A percentile compares a stretch with the other conserved stretches of the same genome.
Conservation (phyloP, 1,140 invertebrate genomes). For the Drosophila arizonae region DNA sequence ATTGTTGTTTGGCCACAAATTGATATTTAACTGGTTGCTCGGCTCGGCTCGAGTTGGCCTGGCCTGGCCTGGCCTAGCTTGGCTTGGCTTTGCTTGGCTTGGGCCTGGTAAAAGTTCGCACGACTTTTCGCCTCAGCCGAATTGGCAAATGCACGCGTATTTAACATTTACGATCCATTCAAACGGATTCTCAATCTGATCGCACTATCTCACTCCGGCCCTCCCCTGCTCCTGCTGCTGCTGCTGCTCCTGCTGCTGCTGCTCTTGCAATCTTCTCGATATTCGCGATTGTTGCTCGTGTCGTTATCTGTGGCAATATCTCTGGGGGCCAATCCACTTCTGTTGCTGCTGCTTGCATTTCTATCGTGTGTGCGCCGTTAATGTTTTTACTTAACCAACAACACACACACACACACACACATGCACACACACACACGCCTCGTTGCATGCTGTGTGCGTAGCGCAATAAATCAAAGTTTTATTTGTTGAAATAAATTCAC, state of each 20-base stretch:
- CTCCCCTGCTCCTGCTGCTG: neutral
- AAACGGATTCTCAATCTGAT: constrained; percentile 3
- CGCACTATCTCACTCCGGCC: too few relatives aligned
- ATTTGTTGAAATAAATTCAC: constrained; percentile 81
- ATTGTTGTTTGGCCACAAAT: constrained; percentile 41
- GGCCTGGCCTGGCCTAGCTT: neutral
- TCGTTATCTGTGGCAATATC: constrained; percentile 52
- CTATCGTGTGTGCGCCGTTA: constrained; percentile 46
- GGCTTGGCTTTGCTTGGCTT: neutral
- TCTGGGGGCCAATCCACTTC: constrained; percentile 35
- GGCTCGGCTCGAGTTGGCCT: neutral
- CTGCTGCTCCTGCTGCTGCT: constrained; percentile 4
- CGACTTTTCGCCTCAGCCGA: constrained; percentile 39
- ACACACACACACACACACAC: constrained; percentile 13
- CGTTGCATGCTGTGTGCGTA: constrained; percentile 77
- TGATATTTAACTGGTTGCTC: constrained; percentile 52
- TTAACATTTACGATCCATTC: constrained; percentile 68
- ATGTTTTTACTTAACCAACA: constrained; percentile 39
- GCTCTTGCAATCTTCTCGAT: constrained; percentile 26
- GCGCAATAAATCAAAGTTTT: constrained; percentile 79
- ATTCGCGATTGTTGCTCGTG: constrained; percentile 25
- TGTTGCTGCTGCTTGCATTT: constrained; percentile 26
- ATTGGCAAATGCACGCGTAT: constrained; percentile 47
- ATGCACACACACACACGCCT: constrained; percentile 13
- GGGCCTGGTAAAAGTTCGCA: constrained; percentile 47